Conservation (phyloP, 2,113 vertebrate genomes). For the Isurus oxyrinchus region DNA sequence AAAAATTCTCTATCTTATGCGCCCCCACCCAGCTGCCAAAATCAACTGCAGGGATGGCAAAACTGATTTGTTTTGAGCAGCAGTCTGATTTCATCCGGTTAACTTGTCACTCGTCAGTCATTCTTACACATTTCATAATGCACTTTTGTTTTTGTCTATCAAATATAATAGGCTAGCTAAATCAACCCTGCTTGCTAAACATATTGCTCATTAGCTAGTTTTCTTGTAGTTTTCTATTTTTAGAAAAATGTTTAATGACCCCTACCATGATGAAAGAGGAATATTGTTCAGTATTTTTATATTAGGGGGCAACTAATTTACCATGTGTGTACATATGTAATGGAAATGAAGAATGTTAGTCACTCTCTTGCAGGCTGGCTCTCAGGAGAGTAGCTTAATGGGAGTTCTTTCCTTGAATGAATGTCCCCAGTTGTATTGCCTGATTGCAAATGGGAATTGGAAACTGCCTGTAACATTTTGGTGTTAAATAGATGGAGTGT, state of each 20-base stretch:
- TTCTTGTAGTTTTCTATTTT: neutral
- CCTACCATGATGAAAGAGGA: neutral
- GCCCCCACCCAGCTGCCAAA: neutral
- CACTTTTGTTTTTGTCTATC: no score
- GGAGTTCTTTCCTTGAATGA: neutral
- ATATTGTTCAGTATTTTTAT: neutral
- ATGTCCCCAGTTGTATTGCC: neutral
- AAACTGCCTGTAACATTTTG: neutral
- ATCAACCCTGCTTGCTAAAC: neutral
- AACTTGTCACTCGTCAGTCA: neutral
- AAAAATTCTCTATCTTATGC: neutral
- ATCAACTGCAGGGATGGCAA: neutral
- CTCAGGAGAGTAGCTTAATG: neutral
- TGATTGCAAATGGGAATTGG: neutral
- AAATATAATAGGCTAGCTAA: neutral
- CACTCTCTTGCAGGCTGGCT: neutral
- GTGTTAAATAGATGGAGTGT: neutral
- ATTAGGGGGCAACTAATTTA: neutral
- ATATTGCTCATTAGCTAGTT: neutral
- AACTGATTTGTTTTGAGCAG: neutral
- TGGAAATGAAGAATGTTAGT: neutral
- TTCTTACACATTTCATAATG: neutral
- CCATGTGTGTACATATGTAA: neutral
- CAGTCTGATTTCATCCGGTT: neutral
- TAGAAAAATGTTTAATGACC: neutral